A percentile compares a stretch with the other conserved stretches of the same genome.
phyloP scores from a whole-genome alignment of 1,140 invertebrate genomes.

The Calliphora vicina region DNA sequence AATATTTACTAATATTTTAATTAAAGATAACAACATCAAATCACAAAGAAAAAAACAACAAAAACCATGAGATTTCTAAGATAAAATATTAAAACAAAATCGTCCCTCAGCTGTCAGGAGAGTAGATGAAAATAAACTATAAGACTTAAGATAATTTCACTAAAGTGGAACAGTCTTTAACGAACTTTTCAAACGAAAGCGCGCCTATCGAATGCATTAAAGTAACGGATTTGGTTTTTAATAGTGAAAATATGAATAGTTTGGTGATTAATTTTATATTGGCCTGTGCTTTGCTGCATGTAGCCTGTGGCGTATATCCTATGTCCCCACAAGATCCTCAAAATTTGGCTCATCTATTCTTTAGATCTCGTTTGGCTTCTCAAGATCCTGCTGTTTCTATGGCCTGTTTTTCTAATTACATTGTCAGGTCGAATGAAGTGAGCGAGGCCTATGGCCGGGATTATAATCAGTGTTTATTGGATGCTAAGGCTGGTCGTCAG shows the following conservation, averaged over 20 bases:
- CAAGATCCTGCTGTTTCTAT: conserved; percentile 51
- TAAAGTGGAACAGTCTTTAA: neutral
- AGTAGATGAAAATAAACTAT: neutral
- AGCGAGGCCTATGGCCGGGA: conserved; percentile 48
- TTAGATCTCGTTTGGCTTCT: conserved; percentile 47
- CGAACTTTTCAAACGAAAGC: neutral
- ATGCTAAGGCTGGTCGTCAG: conserved; percentile 43
- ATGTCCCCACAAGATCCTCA: conserved; percentile 36
- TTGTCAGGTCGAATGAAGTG: conserved; percentile 52
- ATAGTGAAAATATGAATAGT: neutral
- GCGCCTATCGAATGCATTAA: neutral
- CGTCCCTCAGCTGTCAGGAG: neutral
- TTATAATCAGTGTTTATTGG: conserved; percentile 44
- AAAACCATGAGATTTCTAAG: neutral
- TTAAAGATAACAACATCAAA: neutral
- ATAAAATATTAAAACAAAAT: neutral
- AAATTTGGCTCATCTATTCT: conserved; percentile 51
- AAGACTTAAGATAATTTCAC: neutral
- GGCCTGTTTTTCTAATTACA: conserved; percentile 56
- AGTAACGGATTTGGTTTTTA: neutral
- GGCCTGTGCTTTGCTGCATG: neutral
- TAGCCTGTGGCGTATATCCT: neutral
- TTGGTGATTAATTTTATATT: neutral
- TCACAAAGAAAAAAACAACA: neutral
- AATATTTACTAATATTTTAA: neutral